Evolutionary conservation across 2,888 invertebrate genomes (phyloP).

Genomic region (Hypolimnas misippus): DNA sequence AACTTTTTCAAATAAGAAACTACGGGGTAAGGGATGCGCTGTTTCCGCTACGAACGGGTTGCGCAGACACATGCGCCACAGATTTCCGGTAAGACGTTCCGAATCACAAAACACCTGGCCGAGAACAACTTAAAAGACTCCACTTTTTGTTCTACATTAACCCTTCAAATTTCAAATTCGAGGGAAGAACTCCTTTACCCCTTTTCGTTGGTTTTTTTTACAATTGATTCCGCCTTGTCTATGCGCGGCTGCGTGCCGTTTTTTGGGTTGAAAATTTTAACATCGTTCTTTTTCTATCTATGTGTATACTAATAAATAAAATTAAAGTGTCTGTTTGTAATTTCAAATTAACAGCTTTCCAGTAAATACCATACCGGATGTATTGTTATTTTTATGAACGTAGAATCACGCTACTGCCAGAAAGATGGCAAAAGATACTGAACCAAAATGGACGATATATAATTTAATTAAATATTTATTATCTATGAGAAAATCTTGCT

Average conservation of each 20-base stretch:
- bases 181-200: conserved; percentile 70
- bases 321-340: no score
- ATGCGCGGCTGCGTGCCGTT: conserved; percentile 50
- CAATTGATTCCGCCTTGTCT: conserved; percentile 51
- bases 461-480: no score
- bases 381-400: no score
- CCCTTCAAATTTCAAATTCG: conserved; percentile 65
- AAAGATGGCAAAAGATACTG: no score
- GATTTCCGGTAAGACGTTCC: conserved; percentile 79
- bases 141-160: conserved; percentile 68
- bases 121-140: conserved; percentile 65
- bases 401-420: no score
- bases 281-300: conserved; percentile 54
- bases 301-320: no score
- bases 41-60: conserved; percentile 78
- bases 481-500: no score
- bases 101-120: conserved; percentile 74
- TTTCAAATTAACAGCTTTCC: no score
- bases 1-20: conserved; percentile 64
- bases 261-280: conserved; percentile 42
- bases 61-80: conserved; percentile 75
- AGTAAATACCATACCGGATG: no score
- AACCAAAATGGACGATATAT: no score
- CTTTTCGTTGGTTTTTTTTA: conserved; percentile 59
- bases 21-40: conserved; percentile 67